These are phyloP conservation scores for Tinea trinotella DNA, from an alignment of 2,888 invertebrate species.

Conservation along the genomic window DNA sequence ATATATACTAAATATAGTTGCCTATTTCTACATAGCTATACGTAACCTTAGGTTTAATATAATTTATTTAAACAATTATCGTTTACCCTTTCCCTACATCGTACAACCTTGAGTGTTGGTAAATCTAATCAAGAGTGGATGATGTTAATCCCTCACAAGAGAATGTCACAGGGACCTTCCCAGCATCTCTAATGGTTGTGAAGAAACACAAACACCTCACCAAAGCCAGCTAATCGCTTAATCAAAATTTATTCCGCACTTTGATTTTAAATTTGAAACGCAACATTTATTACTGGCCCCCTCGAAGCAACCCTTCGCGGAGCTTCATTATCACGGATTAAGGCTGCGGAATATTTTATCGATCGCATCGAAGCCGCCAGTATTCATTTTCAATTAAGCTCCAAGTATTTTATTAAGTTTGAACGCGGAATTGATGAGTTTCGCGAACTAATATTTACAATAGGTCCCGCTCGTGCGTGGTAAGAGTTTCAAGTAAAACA, in stretches of 20 bases:
- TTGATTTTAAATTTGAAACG: slow-evolving; percentile 72
- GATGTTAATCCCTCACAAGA: slow-evolving; percentile 26
- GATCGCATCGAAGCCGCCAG: slow-evolving; percentile 59
- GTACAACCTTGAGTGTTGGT: neutral
- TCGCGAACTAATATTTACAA: slow-evolving; percentile 72
- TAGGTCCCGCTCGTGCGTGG: slow-evolving; percentile 30
- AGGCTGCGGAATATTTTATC: slow-evolving; percentile 70
- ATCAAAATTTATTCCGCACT: slow-evolving; percentile 73
- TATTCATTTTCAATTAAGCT: slow-evolving; percentile 73
- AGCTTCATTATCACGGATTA: slow-evolving; percentile 71
- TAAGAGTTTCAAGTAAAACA: slow-evolving; percentile 18
- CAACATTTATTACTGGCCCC: slow-evolving; percentile 70
- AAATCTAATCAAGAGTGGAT: slow-evolving; percentile 26
- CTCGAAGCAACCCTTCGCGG: slow-evolving; percentile 64
- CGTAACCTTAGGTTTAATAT: neutral
- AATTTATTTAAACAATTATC: neutral
- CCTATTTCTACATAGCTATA: neutral
- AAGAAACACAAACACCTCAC: slow-evolving; percentile 63
- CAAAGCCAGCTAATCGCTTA: slow-evolving; percentile 64
- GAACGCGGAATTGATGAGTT: slow-evolving; percentile 70
- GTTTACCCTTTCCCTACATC: neutral
- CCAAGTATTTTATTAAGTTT: slow-evolving; percentile 73
- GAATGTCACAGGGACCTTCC: slow-evolving; percentile 27
- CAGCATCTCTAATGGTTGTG: slow-evolving; percentile 40
- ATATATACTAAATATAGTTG: neutral